Evolutionary conservation across 2,113 vertebrate genomes (phyloP).

Genomic region (Craseonycteris thonglongyai): DNA sequence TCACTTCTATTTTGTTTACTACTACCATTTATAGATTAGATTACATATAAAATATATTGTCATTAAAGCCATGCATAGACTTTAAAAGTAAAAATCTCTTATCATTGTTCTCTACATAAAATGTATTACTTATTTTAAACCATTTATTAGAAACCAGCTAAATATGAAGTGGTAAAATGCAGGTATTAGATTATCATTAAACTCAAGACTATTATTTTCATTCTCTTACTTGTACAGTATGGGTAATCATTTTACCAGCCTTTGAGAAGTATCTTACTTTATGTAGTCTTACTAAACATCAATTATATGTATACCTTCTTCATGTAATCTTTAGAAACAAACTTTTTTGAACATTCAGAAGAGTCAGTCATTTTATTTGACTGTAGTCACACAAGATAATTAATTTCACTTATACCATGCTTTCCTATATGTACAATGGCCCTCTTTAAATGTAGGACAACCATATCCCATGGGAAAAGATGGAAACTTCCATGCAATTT

Average conservation of each 20-base stretch:
- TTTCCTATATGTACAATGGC: neutral
- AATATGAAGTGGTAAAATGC: slow-evolving; percentile 25
- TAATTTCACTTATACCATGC: neutral
- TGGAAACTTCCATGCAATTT: neutral
- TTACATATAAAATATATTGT: neutral
- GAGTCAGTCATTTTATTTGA: neutral
- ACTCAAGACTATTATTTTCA: neutral
- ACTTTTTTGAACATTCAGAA: neutral
- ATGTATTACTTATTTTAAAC: neutral
- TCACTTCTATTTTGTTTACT: neutral
- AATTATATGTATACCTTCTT: neutral
- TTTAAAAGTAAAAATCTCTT: neutral
- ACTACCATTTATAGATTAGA: neutral
- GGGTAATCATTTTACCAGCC: neutral
- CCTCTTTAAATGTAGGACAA: neutral
- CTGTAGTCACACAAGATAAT: neutral
- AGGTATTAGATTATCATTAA: neutral
- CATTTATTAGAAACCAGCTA: neutral
- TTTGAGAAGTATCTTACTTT: neutral
- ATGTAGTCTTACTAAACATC: neutral
- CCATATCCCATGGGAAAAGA: neutral
- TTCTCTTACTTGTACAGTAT: neutral
- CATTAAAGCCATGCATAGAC: neutral
- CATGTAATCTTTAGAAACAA: neutral
- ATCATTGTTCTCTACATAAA: neutral